phyloP scores from a whole-genome alignment of 2,113 vertebrate species.

The Acrocephalus arundinaceus region DNA sequence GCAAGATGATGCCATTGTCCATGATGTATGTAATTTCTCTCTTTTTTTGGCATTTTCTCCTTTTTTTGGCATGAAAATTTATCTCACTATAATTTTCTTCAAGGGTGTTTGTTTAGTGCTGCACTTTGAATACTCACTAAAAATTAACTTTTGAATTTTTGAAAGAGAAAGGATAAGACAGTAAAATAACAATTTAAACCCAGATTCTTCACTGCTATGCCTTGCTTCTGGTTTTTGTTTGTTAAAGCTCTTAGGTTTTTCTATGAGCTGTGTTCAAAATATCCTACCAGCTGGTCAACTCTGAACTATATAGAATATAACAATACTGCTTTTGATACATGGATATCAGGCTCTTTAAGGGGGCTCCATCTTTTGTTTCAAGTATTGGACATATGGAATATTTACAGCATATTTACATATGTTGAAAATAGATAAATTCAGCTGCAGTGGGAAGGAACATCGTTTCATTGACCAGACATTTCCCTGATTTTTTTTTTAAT shows the following conservation, averaged over 20 bases:
- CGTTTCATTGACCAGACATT: not conserved
- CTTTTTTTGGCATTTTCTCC: not conserved
- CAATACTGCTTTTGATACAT: not conserved
- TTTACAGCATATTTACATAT: not conserved
- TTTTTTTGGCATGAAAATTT: not conserved
- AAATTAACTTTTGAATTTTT: not conserved
- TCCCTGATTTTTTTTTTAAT: not conserved
- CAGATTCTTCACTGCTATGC: not conserved
- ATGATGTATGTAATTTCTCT: not conserved
- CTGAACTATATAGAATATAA: not conserved
- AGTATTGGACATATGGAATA: not conserved
- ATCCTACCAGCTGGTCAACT: not conserved
- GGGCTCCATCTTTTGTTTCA: not conserved
- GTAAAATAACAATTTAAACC: not conserved
- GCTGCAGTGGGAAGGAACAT: not conserved
- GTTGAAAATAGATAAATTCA: not conserved
- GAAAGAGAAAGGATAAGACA: not conserved
- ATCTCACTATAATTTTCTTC: not conserved
- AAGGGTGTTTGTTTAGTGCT: not conserved
- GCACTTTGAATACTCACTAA: not conserved
- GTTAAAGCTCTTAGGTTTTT: not conserved
- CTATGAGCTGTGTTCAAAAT: not conserved
- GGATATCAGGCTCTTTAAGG: not conserved
- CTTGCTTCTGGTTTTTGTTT: not conserved
- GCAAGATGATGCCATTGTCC: not conserved